Evolutionary conservation across 2,113 vertebrate species (phyloP).

Genomic region (Felis chaus): DNA sequence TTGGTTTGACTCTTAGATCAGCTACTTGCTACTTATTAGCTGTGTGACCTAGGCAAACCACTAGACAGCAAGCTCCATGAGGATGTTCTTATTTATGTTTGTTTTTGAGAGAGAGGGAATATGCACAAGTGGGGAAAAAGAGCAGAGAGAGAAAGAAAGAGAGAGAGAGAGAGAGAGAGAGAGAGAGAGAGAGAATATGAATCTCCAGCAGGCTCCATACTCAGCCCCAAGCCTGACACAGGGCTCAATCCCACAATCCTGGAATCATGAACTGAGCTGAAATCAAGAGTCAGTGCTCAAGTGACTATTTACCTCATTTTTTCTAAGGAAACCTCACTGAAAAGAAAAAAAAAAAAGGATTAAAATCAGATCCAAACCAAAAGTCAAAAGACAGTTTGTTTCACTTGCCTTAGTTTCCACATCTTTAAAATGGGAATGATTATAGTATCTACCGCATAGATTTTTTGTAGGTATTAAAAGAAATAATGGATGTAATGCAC

Average conservation of each 20-base stretch:
- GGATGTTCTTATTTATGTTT: not conserved
- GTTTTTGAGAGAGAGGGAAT: too few relatives aligned
- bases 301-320: not conserved
- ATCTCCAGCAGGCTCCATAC: too few relatives aligned
- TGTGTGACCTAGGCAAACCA: not conserved
- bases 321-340: not conserved
- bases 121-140: too few relatives aligned
- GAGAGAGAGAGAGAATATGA: too few relatives aligned
- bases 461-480: not conserved
- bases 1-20: not conserved
- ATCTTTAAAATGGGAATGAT: constrained; percentile 1
- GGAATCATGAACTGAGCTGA: too few relatives aligned
- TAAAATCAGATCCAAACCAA: not conserved
- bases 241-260: too few relatives aligned
- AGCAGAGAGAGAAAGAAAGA: too few relatives aligned
- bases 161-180: too few relatives aligned
- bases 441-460: not conserved
- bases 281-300: too few relatives aligned
- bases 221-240: too few relatives aligned
- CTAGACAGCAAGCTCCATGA: not conserved
- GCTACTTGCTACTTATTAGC: not conserved
- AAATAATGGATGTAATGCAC: not conserved
- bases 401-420: not conserved
- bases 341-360: not conserved
- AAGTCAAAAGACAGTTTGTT: not conserved